These are phyloP conservation scores for Heliocidaris tuberculata DNA, from an alignment of 35 echinoderm and acorn worm species.

Conservation along the genomic window DNA sequence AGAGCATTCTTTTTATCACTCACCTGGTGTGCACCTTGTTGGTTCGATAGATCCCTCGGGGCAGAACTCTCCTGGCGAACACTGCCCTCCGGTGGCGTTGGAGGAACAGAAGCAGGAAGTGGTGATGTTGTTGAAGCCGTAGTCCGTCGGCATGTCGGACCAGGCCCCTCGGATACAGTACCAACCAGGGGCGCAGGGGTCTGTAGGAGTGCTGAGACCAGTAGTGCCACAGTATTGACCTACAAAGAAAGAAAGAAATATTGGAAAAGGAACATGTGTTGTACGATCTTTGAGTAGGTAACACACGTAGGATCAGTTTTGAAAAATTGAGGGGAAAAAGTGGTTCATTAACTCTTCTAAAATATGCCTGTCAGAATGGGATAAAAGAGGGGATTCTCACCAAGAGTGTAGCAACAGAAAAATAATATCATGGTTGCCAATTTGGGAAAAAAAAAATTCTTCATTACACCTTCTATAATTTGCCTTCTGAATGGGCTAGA, in stretches of 20 bases:
- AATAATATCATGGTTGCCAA: no score
- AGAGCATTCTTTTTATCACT: neutral
- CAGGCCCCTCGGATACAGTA: conserved; percentile 95
- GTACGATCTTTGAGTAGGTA: neutral
- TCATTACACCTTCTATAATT: no score
- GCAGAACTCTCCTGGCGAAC: conserved; percentile 86
- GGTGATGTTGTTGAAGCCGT: conserved; percentile 84
- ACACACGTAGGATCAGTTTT: neutral
- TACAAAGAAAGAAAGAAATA: conserved; percentile 25
- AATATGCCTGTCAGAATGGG: no score
- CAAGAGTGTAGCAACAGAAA: no score
- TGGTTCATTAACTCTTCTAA: no score
- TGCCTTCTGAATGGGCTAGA: no score
- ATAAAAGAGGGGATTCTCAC: no score
- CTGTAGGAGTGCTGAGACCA: conserved; percentile 67
- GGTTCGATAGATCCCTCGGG: conserved; percentile 81
- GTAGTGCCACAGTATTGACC: conserved; percentile 81
- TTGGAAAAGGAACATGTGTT: neutral
- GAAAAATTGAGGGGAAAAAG: no score
- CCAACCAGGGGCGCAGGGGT: conserved; percentile 83
- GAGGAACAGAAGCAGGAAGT: conserved; percentile 82
- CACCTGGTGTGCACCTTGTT: conserved; percentile 78
- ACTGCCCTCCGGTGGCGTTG: conserved; percentile 95
- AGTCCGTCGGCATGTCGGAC: conserved; percentile 85
- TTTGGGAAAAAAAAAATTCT: no score